phyloP scores from a whole-genome alignment of 2,113 vertebrate species.

The Seriola dumerili region DNA sequence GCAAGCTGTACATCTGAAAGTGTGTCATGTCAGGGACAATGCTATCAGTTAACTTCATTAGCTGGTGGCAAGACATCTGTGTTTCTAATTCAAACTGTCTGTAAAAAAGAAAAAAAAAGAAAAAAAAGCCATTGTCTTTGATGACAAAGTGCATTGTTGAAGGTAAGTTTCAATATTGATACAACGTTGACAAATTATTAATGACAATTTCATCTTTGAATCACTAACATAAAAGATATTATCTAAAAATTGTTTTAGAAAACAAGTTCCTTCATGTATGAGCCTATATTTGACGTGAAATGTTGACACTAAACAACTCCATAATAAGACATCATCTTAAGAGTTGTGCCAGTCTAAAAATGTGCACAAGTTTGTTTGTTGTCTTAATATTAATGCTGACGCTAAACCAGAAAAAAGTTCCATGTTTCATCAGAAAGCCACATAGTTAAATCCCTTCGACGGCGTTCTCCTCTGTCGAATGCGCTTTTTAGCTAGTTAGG shows the following conservation, averaged over 20 bases:
- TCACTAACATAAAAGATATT: not conserved
- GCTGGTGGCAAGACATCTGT: conserved; percentile 24
- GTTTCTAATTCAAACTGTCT: not conserved
- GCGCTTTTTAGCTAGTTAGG: not conserved
- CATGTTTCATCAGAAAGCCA: too few species aligned
- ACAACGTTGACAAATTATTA: not conserved
- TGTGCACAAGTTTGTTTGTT: not conserved
- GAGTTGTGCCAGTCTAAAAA: not conserved
- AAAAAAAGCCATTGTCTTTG: not conserved
- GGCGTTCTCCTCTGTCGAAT: not conserved
- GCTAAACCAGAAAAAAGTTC: too few species aligned
- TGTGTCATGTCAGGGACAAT: conserved; percentile 45
- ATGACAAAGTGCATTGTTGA: not conserved
- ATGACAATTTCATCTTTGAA: not conserved
- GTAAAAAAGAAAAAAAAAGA: not conserved
- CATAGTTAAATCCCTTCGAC: not conserved
- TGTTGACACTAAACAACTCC: not conserved
- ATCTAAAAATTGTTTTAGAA: not conserved
- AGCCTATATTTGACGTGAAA: not conserved
- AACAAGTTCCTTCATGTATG: not conserved
- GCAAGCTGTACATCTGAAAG: conserved; percentile 43
- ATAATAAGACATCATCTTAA: not conserved
- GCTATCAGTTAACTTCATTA: conserved; percentile 53
- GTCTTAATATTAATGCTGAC: not conserved
- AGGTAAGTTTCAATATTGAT: not conserved